Evolutionary conservation across 2,113 vertebrate genomes (phyloP).

Genomic region (Lophura nycthemera): DNA sequence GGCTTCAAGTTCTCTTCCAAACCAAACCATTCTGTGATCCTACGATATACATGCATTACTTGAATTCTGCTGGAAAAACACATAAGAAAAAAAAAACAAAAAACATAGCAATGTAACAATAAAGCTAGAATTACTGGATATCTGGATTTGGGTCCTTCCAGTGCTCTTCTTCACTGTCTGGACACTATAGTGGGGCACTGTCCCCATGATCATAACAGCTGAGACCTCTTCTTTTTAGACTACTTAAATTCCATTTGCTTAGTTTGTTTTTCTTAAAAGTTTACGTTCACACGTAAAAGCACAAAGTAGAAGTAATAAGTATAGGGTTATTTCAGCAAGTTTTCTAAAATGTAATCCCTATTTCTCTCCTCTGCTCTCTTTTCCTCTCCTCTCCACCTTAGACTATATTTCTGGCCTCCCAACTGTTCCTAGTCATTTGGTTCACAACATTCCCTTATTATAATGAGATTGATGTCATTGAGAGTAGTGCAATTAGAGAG

Average conservation of each 20-base stretch:
- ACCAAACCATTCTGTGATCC: not conserved
- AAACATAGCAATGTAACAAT: not conserved
- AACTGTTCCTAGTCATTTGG: not conserved
- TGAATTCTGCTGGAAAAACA: not conserved
- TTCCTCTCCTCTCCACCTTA: not conserved
- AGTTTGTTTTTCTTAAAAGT: not conserved
- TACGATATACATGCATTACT: no score
- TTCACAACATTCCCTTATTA: accelerated
- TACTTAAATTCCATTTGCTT: not conserved
- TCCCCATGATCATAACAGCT: accelerated
- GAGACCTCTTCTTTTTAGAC: not conserved
- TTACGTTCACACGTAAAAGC: not conserved
- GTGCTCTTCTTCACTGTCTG: accelerated
- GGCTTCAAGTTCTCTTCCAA: not conserved
- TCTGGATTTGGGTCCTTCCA: not conserved
- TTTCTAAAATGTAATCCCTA: not conserved
- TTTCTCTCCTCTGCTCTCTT: no score
- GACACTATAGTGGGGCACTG: not conserved
- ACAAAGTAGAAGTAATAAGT: not conserved
- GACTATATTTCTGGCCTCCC: not conserved
- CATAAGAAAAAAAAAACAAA: not conserved
- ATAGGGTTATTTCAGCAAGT: not conserved
- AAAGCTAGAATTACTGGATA: not conserved
- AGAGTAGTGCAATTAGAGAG: not conserved
- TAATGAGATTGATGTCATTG: not conserved